phyloP scores from a whole-genome alignment of 2,888 invertebrate species.

The Hydropsyche betteni region DNA sequence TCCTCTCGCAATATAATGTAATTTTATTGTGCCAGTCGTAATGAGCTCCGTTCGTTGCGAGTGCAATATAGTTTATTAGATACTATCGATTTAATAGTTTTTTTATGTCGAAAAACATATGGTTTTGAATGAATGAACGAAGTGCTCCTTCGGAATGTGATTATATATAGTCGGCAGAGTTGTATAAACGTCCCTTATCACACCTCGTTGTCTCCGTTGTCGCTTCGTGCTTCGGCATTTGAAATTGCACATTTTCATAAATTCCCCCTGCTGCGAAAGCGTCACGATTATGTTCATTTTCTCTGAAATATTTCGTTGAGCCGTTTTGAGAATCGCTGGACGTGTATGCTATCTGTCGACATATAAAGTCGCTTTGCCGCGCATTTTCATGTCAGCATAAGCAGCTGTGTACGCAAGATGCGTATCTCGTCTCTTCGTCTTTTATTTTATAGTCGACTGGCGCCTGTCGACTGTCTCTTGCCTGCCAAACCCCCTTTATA shows the following conservation, averaged over 20 bases:
- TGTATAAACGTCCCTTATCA: background rate
- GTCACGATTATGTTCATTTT: too few species aligned
- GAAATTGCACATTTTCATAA: slow-evolving; percentile 4
- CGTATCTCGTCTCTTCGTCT: background rate
- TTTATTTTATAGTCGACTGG: slow-evolving; percentile 27
- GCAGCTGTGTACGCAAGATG: slow-evolving; percentile 28
- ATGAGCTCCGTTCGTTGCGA: too few species aligned
- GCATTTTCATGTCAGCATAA: background rate
- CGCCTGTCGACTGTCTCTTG: slow-evolving; percentile 9
- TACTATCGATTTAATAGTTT: too few species aligned
- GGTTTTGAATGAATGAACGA: too few species aligned
- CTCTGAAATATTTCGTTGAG: background rate
- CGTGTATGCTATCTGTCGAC: background rate
- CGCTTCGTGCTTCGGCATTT: background rate
- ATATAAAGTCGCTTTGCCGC: background rate
- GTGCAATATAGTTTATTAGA: too few species aligned
- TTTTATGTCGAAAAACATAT: too few species aligned
- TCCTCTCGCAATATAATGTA: too few species aligned
- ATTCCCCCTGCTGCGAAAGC: too few species aligned
- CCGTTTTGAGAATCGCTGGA: background rate
- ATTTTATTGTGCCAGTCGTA: too few species aligned
- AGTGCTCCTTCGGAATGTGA: too few species aligned
- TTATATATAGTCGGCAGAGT: too few species aligned
- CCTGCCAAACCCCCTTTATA: too few species aligned
- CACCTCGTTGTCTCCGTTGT: background rate